Evolutionary conservation across 2,888 invertebrate species (phyloP).

Genomic region (Drosophila maculinotata): DNA sequence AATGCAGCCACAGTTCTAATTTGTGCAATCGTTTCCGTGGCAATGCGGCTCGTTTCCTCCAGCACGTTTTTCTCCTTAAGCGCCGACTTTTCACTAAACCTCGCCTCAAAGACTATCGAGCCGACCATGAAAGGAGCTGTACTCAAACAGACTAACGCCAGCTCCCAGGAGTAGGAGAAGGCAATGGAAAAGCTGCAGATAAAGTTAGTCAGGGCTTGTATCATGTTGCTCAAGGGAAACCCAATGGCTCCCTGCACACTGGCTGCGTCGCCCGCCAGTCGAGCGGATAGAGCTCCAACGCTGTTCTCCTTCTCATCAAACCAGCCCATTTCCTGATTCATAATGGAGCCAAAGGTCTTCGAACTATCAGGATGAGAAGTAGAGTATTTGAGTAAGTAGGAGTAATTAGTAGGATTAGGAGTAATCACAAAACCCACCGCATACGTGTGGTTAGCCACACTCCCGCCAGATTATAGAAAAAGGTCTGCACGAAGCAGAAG

Average conservation of each 20-base stretch:
- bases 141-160: conserved; percentile 89
- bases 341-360: conserved; percentile 87
- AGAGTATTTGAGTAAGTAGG: neutral
- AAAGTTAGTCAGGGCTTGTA: conserved; percentile 89
- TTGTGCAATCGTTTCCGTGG: conserved; percentile 90
- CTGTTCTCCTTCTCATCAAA: conserved; percentile 89
- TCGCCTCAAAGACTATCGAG: conserved; percentile 88
- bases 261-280: conserved; percentile 90
- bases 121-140: conserved; percentile 89
- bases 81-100: conserved; percentile 87
- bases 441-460: conserved; percentile 89
- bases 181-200: conserved; percentile 88
- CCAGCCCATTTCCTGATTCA: conserved; percentile 91
- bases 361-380: conserved; percentile 56
- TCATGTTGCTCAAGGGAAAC: conserved; percentile 88
- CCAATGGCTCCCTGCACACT: conserved; percentile 91
- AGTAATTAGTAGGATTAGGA: too few species aligned
- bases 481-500: conserved; percentile 89
- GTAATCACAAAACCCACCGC: conserved; percentile 54
- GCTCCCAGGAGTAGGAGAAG: conserved; percentile 89
- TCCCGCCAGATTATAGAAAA: conserved; percentile 91
- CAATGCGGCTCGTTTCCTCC: conserved; percentile 89
- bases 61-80: conserved; percentile 87
- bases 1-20: conserved; percentile 90
- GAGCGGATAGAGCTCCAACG: conserved; percentile 89